Percentiles rank a stretch among this genome's conserved stretches.
phyloP scores from a whole-genome alignment of 2,888 invertebrate species.

The Drosophila imparisetae region DNA sequence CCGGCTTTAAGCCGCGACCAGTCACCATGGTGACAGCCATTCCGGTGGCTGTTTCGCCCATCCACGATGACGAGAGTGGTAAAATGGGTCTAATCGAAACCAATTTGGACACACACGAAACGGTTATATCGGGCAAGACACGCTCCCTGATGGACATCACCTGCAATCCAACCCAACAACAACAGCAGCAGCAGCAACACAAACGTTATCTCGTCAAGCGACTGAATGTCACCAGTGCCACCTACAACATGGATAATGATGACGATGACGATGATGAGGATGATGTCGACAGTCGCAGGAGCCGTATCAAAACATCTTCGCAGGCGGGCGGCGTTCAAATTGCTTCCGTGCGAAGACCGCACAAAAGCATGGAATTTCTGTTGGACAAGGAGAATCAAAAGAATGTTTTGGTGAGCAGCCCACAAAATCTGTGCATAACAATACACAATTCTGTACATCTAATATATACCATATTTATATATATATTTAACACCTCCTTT shows the following conservation, averaged over 20 bases:
- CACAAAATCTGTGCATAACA: constrained; percentile 9
- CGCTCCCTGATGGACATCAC: constrained; percentile 89
- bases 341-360: constrained; percentile 86
- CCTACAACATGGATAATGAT: constrained; percentile 54
- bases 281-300: constrained; percentile 76
- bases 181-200: constrained; percentile 39
- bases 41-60: constrained; percentile 54
- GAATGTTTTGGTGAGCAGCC: constrained; percentile 91
- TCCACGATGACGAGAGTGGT: constrained; percentile 30
- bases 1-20: constrained; percentile 36
- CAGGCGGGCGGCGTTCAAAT: constrained; percentile 80
- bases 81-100: constrained; percentile 94
- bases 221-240: constrained; percentile 67
- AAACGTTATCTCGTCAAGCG: constrained; percentile 73
- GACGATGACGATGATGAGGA: constrained; percentile 57
- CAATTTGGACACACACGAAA: constrained; percentile 92
- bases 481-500: background rate
- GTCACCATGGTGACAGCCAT: constrained; percentile 68
- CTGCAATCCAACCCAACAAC: constrained; percentile 78
- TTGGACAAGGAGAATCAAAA: constrained; percentile 96
- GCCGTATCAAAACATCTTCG: constrained; percentile 67
- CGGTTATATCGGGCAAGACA: constrained; percentile 87
- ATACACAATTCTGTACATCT: background rate
- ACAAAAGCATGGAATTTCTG: constrained; percentile 98
- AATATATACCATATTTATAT: background rate